phyloP scores from a whole-genome alignment of 2,888 invertebrate genomes.

The Elgonia sp. region DNA sequence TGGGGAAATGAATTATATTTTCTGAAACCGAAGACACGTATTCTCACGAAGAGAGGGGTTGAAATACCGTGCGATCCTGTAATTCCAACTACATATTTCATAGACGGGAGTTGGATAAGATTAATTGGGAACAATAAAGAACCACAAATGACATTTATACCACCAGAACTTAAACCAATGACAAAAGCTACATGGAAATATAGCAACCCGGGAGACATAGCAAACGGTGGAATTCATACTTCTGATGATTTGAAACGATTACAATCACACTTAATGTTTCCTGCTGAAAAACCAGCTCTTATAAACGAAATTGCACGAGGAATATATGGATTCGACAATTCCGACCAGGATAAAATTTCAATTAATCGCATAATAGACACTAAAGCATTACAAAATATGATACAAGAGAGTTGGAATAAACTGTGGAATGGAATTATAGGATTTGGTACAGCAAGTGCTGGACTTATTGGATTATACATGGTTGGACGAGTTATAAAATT shows the following conservation, averaged over 20 bases:
- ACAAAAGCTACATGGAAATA: conserved; percentile 24
- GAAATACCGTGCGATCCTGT: neutral
- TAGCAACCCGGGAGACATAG: conserved; percentile 18
- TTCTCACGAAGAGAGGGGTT: neutral
- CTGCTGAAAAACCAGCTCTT: conserved; percentile 33
- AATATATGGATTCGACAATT: neutral
- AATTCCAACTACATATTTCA: neutral
- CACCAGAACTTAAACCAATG: neutral
- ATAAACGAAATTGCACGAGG: conserved; percentile 8
- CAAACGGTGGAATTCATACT: conserved; percentile 67
- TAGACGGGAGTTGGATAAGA: neutral
- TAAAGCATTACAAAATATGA: neutral
- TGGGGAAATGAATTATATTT: conserved; percentile 23
- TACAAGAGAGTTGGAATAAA: neutral
- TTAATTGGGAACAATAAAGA: neutral
- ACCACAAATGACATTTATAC: conserved; percentile 29
- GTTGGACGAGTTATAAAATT: neutral
- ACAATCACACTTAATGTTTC: conserved; percentile 54
- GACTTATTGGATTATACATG: conserved; percentile 1
- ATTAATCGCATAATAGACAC: conserved; percentile 16
- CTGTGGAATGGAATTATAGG: neutral
- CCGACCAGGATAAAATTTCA: neutral
- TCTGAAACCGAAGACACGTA: neutral
- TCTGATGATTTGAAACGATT: conserved; percentile 53
- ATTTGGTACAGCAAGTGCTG: conserved; percentile 5